Evolutionary conservation across 2,888 invertebrate genomes (phyloP).

Genomic region (Myathropa florea): DNA sequence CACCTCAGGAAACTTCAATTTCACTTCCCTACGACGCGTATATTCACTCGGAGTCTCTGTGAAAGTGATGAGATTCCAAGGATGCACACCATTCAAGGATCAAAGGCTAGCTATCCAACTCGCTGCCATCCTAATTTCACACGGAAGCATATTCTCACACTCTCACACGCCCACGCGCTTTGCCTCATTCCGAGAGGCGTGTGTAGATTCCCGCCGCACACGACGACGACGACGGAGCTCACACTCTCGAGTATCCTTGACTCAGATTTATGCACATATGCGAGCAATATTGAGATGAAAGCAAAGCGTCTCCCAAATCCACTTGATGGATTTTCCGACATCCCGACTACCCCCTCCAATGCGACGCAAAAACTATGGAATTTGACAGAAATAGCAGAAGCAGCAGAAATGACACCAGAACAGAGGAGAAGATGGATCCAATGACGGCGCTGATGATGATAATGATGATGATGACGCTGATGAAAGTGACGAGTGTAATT

Average conservation of each 20-base stretch:
- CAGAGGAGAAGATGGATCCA: conserved; percentile 27
- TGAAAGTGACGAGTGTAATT: conserved; percentile 69
- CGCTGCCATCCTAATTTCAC: conserved; percentile 36
- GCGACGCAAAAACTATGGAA: conserved; percentile 32
- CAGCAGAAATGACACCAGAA: conserved; percentile 24
- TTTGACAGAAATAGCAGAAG: conserved; percentile 30
- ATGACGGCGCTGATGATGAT: conserved; percentile 34
- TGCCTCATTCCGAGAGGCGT: too few species aligned
- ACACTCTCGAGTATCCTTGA: conserved; percentile 51
- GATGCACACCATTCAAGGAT: conserved; percentile 37
- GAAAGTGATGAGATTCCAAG: neutral
- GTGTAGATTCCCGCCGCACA: neutral
- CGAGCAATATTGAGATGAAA: conserved; percentile 59
- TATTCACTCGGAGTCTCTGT: neutral
- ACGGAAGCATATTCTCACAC: conserved; percentile 35
- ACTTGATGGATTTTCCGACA: conserved; percentile 47
- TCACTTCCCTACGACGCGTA: neutral
- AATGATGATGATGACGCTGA: conserved; percentile 55
- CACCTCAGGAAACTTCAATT: neutral
- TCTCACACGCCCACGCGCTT: conserved; percentile 1
- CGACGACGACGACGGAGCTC: too few species aligned
- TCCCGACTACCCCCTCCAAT: conserved; percentile 28
- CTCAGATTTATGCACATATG: conserved; percentile 53
- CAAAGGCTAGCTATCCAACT: conserved; percentile 21
- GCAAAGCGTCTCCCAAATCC: conserved; percentile 49